phyloP scores from a whole-genome alignment of 2,888 invertebrate species.

The Dermolepida albohirtum region DNA sequence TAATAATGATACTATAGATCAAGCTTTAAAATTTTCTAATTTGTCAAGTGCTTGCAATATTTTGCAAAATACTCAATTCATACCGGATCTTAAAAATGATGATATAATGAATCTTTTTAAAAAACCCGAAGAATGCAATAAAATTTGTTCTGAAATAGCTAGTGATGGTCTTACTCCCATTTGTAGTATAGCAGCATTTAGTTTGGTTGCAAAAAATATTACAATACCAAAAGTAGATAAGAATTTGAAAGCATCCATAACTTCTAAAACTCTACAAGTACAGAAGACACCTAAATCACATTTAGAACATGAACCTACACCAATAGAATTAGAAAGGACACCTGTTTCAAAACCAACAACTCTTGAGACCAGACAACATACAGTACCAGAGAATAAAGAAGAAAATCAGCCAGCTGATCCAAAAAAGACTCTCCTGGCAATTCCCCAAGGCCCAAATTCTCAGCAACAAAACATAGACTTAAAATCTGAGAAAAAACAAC shows the following conservation, averaged over 20 bases:
- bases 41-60: constrained; percentile 7
- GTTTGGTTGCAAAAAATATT: too few species aligned
- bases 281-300: too few species aligned
- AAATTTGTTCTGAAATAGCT: neutral
- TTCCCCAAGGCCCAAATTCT: neutral
- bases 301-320: too few species aligned
- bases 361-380: neutral
- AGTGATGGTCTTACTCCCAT: neutral
- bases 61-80: neutral
- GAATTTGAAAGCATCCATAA: too few species aligned
- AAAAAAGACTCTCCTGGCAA: neutral
- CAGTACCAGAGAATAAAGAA: neutral
- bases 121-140: neutral
- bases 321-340: neutral
- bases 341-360: neutral
- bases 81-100: neutral
- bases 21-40: constrained; percentile 3
- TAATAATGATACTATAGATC: neutral
- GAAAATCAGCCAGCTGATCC: neutral
- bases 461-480: neutral
- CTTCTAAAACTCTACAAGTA: too few species aligned
- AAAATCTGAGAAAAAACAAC: too few species aligned
- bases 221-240: too few species aligned
- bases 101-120: neutral
- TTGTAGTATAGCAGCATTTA: constrained; percentile 2